phyloP scores from a whole-genome alignment of 2,113 vertebrate genomes.

The Gasterosteus aculeatus region DNA sequence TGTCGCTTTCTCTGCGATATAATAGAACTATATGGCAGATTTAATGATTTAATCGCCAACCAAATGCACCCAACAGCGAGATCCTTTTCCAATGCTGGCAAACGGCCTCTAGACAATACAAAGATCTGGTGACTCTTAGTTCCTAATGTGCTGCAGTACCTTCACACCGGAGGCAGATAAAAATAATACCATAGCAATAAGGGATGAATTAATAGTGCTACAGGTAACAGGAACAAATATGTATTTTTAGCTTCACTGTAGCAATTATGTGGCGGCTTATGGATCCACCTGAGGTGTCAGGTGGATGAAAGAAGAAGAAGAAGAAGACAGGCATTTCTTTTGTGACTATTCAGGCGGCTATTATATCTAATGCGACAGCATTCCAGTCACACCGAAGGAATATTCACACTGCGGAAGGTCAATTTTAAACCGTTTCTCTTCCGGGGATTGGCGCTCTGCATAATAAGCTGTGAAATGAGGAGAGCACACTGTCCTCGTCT shows the following conservation, averaged over 20 bases:
- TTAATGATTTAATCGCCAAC: no score
- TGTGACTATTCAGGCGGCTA: slow-evolving; percentile 20
- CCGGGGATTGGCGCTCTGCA: slow-evolving; percentile 28
- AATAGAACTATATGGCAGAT: background rate
- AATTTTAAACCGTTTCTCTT: slow-evolving; percentile 28
- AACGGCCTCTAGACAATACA: background rate
- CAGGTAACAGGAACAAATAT: background rate
- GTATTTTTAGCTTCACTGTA: background rate
- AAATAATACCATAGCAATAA: no score
- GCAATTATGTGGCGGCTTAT: background rate
- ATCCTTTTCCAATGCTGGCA: background rate
- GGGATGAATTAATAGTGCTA: no score
- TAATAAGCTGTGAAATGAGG: slow-evolving; percentile 52
- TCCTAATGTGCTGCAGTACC: background rate
- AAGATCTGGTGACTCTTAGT: background rate
- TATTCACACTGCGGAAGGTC: slow-evolving; percentile 41
- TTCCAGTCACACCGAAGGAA: slow-evolving; percentile 25
- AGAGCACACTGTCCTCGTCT: slow-evolving; percentile 62
- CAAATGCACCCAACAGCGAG: background rate
- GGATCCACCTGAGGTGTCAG: background rate
- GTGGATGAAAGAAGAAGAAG: background rate
- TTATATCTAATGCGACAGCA: slow-evolving; percentile 17
- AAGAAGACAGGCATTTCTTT: background rate
- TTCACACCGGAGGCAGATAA: background rate
- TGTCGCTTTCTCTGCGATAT: background rate